phyloP scores from a whole-genome alignment of 2,113 vertebrate species.

The Ciconia stormi region DNA sequence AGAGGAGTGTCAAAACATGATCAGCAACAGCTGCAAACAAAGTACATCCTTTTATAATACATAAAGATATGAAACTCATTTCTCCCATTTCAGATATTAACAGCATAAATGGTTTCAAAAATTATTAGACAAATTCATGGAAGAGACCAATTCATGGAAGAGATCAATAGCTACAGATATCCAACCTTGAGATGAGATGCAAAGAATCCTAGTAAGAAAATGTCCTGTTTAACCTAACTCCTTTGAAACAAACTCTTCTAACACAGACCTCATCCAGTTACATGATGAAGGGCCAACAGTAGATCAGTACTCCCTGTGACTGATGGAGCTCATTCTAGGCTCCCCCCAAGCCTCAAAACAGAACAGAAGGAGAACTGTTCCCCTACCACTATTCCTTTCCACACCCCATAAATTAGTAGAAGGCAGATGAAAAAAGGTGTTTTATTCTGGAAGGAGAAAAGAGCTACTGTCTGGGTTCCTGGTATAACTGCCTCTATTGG shows the following conservation, averaged over 20 bases:
- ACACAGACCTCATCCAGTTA: not conserved
- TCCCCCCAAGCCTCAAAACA: not conserved
- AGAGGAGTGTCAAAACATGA: not conserved
- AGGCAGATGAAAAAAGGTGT: not conserved
- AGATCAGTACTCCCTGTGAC: not conserved
- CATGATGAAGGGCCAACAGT: not conserved
- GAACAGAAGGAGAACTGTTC: constrained; percentile 16
- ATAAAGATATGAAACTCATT: not conserved
- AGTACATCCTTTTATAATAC: not conserved
- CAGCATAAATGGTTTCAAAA: not conserved
- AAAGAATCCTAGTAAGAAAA: not conserved
- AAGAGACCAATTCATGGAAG: not conserved
- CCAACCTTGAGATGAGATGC: not conserved
- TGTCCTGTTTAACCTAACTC: not conserved
- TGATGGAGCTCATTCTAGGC: not conserved
- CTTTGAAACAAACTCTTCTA: not conserved
- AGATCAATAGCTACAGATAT: not conserved
- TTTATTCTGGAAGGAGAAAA: constrained; percentile 12
- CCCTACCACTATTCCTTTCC: not conserved
- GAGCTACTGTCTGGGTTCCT: not conserved
- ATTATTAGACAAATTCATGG: not conserved
- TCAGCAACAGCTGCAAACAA: not conserved
- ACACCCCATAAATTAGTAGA: not conserved
- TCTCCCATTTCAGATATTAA: not conserved
- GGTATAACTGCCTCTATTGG: not conserved